Evolutionary conservation across 2,113 vertebrate genomes (phyloP), one percentile per base, ranked within the genome.

Genomic region (Labeo catla): DNA sequence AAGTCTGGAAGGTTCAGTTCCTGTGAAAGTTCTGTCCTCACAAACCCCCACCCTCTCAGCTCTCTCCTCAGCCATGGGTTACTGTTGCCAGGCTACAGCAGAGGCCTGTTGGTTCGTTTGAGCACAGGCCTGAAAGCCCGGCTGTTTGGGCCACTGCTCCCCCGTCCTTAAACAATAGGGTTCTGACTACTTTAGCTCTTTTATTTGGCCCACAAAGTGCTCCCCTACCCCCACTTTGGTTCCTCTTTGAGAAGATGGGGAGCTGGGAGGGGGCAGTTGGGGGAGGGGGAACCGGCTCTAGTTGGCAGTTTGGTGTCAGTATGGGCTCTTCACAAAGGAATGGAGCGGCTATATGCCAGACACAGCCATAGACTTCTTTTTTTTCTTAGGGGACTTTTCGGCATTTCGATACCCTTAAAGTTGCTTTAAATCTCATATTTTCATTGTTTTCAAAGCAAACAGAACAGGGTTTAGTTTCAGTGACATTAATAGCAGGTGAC

Each of bases 171-270:
- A 93, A 95, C 95, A 96, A 95, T 95, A 91, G 92, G 90, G 91
- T 96, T 94, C 94, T 94, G 94, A 95, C 94, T 95, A 94, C 94
- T 95, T 94, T 94, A 92, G 94, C 90, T 94, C 94, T 94, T 96
- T 96, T 95, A 96, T 95, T 94, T 94, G 93, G 93, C 89, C 93
- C 94, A 94, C 94, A 95, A 94, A 95, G 94, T 91, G 90, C 89
- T 91, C 86, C 93, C 94, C 94, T 84, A 90, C 93, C 93, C 95
- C 95, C 93, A 93, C 94, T 91, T 92, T 93, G 92, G 91, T 92
- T 95, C 89, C 93, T 93, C 92, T 92, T 92, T 94, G 91, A 93
- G 93, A 94, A 93, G 90, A 91, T 72, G 80, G 90, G 91, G 91
- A 92, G 89, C 88, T 89, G 91, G 90, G 87, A 81, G 87, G 87